Evolutionary conservation across 2,797 vertebrate genomes (phyloP).

Genomic region (Poeciliopsis paucimaculata): DNA sequence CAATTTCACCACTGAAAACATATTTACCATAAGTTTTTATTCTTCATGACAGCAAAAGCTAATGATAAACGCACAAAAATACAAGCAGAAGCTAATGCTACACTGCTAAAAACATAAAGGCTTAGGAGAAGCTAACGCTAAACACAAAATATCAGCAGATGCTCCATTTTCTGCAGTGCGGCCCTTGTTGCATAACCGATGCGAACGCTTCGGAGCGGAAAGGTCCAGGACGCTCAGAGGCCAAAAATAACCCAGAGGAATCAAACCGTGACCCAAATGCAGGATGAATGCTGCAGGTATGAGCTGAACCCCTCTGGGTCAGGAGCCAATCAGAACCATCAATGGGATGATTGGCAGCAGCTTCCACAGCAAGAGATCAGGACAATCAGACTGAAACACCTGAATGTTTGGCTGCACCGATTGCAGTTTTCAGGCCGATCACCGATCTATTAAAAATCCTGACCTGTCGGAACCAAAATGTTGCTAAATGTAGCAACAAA

Average conservation of each 20-base stretch:
- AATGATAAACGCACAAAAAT: background rate
- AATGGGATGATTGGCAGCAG: too few species aligned
- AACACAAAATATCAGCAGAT: too few species aligned
- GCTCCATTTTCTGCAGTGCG: background rate
- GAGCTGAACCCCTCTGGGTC: background rate
- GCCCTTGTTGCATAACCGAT: constrained; percentile 11
- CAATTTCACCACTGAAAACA: too few species aligned
- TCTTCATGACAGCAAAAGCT: background rate
- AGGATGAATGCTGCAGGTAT: background rate
- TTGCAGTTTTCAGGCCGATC: too few species aligned
- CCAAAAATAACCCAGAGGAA: constrained; percentile 19
- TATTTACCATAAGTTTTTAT: background rate
- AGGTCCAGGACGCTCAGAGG: background rate
- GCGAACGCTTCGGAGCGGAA: constrained; percentile 1
- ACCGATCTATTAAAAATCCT: too few species aligned
- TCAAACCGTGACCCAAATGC: background rate
- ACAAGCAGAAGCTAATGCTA: background rate
- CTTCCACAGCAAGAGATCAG: background rate
- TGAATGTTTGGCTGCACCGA: background rate
- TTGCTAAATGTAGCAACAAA: too few species aligned
- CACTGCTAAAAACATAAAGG: too few species aligned
- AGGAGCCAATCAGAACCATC: background rate
- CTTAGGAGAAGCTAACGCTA: too few species aligned
- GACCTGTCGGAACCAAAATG: too few species aligned
- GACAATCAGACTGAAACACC: background rate